These are phyloP conservation scores for Sus cebifrons DNA, from an alignment of 2,797 vertebrate genomes.

Conservation along the genomic window DNA sequence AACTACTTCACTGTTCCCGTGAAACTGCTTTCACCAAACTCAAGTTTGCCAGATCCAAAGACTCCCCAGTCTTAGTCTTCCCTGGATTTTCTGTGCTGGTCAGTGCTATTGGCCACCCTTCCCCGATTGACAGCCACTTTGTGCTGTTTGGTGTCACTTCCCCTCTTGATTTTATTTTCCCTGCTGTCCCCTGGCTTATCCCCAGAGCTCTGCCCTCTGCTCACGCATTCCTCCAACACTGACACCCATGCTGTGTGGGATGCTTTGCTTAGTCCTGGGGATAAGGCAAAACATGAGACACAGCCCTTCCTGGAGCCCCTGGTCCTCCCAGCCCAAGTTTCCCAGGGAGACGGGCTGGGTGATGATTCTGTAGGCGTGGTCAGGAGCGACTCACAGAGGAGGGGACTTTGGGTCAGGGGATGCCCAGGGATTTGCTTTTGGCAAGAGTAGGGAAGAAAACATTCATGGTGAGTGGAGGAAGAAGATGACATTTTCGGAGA, in stretches of 20 bases:
- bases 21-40: background rate
- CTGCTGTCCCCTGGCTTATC: background rate
- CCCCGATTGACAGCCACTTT: background rate
- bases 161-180: background rate
- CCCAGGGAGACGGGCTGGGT: background rate
- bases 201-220: background rate
- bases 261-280: background rate
- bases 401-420: background rate
- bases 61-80: no score
- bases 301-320: background rate
- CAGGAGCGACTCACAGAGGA: background rate
- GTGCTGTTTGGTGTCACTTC: background rate
- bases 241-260: background rate
- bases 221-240: background rate
- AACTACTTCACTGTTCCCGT: background rate
- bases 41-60: background rate
- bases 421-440: background rate
- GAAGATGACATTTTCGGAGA: background rate
- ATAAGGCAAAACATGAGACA: accelerated
- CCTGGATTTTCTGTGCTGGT: background rate
- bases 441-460: background rate
- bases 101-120: background rate
- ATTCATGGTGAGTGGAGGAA: background rate
- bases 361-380: background rate
- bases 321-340: background rate